Evolutionary conservation across 2,797 vertebrate genomes (phyloP), one percentile per base, ranked within the genome.

Genomic region (Pyrocephalus nanus): DNA sequence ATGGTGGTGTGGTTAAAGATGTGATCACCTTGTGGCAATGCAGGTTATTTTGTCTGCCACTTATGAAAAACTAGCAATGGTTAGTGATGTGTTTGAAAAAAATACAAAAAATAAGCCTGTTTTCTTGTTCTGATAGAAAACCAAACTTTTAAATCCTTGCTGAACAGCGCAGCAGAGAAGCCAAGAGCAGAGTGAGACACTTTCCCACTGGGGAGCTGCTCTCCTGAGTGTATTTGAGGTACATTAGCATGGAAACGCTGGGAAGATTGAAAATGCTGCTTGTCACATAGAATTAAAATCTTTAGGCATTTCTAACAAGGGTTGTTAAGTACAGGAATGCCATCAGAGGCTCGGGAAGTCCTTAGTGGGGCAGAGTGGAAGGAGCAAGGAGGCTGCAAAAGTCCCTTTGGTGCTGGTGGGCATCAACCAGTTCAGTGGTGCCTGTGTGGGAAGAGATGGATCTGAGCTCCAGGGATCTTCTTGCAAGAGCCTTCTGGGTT

Each of bases 401-500:
- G 51, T 27, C 25, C 0, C 45, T 20, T 6, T 25, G 58, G 23
- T 34, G 67, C 2, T 48, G 9, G 11, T 0, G 8, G 26, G 14
- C 36, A 38, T 16, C 12, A 16, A 38, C 71, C 22, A 17, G 1
- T 4, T 47, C 2, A 5, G 17, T 0, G 2, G 17, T 5, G 6
- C 32, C 20, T 3, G 2, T 11, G 53, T 0, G 3, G n/a, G 51
- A 29, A 4, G 18, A 25, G 58, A 16, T 26, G 36, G 14, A 47
- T n/a, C 23, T 29, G 65, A 60, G 36, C 29, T 29, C 67, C 26
- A 19, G 65, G 11, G 30, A 42, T 18, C 36, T 67, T 62, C 9
- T 3, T 74, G 32, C 65, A 21, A 50, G 27, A 48, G 4, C 0
- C 0, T 2, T 40, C 54, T 54, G 50, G 18, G 7, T 20, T 93